phyloP scores from a whole-genome alignment of 2,888 invertebrate species.

The Epirrhoe alternata region DNA sequence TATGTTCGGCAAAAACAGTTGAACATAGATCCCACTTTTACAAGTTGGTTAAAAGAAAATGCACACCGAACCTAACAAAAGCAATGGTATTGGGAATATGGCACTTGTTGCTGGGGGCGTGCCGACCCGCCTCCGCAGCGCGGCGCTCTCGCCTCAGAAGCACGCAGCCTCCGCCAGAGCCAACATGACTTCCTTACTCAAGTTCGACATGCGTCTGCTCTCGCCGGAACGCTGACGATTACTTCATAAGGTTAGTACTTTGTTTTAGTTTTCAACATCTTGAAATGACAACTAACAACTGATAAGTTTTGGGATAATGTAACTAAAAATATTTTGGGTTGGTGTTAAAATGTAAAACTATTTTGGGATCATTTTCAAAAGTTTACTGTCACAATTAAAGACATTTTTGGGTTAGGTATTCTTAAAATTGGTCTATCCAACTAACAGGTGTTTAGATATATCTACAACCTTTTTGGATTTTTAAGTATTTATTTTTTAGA shows the following conservation, averaged over 20 bases:
- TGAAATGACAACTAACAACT: neutral
- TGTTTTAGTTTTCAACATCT: too few species aligned
- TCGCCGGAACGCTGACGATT: conserved; percentile 85
- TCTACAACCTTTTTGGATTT: too few species aligned
- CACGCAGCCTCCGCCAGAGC: conserved; percentile 18
- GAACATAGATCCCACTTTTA: neutral
- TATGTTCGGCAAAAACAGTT: too few species aligned
- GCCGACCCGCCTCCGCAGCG: conserved; percentile 45
- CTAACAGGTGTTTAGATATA: too few species aligned
- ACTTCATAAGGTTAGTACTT: conserved; percentile 75
- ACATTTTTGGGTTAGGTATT: too few species aligned
- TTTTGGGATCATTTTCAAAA: too few species aligned
- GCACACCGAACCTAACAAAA: conserved; percentile 29
- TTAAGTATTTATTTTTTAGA: too few species aligned
- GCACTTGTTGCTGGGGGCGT: conserved; percentile 78
- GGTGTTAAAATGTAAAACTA: too few species aligned
- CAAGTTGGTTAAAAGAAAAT: conserved; percentile 8
- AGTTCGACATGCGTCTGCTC: conserved; percentile 78
- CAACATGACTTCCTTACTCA: conserved; percentile 74
- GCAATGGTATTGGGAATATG: conserved; percentile 28
- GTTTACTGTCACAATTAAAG: too few species aligned
- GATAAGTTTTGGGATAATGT: neutral
- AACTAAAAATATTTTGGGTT: too few species aligned
- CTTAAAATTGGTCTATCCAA: too few species aligned
- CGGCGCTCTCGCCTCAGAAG: conserved; percentile 13